These are phyloP conservation scores for Vidua chalybeata DNA, from an alignment of 2,113 vertebrate species.

Conservation along the genomic window DNA sequence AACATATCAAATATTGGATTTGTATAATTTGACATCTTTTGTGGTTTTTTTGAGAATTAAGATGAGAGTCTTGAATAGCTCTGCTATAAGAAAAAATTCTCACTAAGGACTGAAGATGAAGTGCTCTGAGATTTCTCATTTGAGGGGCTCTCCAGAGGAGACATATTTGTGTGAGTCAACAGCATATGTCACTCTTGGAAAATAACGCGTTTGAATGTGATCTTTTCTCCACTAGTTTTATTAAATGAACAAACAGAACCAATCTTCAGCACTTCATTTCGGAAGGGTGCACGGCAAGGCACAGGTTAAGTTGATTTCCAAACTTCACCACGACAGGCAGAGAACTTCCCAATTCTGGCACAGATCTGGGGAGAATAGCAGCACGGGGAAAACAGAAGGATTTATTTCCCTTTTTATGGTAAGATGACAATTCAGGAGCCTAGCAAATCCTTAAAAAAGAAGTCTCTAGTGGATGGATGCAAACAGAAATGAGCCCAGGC, in stretches of 20 bases:
- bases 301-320: conserved; percentile 5
- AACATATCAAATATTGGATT: neutral
- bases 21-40: neutral
- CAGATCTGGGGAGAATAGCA: neutral
- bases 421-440: conserved; percentile 35
- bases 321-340: neutral
- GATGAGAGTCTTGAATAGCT: neutral
- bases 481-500: conserved; percentile 41
- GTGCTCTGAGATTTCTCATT: neutral
- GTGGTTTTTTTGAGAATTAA: neutral
- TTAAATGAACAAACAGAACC: conserved; percentile 42
- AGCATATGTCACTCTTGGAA: conserved; percentile 32
- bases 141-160: conserved; percentile 1
- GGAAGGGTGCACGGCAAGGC: neutral
- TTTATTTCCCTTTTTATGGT: conserved; percentile 43
- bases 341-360: neutral
- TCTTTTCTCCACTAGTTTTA: neutral
- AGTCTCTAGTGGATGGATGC: conserved; percentile 38
- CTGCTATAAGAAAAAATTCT: neutral
- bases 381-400: conserved; percentile 18
- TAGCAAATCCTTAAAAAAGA: conserved; percentile 22
- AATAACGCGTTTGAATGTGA: conserved; percentile 15
- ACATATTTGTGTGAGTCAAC: conserved; percentile 50
- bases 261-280: neutral
- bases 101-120: neutral